Base-by-base conservation (phyloP, 2,797 vertebrate species). In the Sebastes trivittatus region DNA sequence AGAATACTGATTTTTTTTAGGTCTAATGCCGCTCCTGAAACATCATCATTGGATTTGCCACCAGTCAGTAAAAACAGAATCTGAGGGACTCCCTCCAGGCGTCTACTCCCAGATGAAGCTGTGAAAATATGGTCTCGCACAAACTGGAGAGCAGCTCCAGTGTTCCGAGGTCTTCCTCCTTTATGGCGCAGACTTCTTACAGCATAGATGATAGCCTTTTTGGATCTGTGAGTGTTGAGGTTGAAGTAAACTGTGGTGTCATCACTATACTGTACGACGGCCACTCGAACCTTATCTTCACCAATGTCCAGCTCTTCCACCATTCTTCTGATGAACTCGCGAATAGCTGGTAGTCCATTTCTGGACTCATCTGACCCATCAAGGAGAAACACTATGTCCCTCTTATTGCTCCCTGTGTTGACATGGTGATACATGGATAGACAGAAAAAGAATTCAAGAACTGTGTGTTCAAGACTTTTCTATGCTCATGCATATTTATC, bases 371-470 rank as follows among this genome's bases (percentile, higher is more conserved):
- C 93, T 2, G 95, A 95, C 60, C 95, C 94, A 89, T 96, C 95
- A 93, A 96, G 87, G 64, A 96, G 93, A 94, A 96, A 96, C 72
- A 96, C 94, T 77, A 96, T 88, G 68, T 96, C 95, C 85, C 93
- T 93, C 85, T 93, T 94, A 75, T 82, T 85, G 71, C 75, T 90
- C 49, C 89, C 90, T 94, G 82, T 88, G 62, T 93, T 75, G 86
- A 87, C 88, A 87, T 89, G 75, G 80, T 89, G 79, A 89, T 90
- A 87, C 49, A 94, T 85, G 81, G 61, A 87, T 60, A 88, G 66
- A 91, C 55, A 86, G 29, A 87, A 87, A 88, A 72, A 77, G 49
- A 82, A 83, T 85, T 87, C 36, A 89, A 22, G 38, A 66, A 80
- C 71, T 73, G 29, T 20, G 25, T 8, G 22, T 82, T 92, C 63